Conservation (phyloP, 2,888 invertebrate genomes). For the Blomia tropicalis region DNA sequence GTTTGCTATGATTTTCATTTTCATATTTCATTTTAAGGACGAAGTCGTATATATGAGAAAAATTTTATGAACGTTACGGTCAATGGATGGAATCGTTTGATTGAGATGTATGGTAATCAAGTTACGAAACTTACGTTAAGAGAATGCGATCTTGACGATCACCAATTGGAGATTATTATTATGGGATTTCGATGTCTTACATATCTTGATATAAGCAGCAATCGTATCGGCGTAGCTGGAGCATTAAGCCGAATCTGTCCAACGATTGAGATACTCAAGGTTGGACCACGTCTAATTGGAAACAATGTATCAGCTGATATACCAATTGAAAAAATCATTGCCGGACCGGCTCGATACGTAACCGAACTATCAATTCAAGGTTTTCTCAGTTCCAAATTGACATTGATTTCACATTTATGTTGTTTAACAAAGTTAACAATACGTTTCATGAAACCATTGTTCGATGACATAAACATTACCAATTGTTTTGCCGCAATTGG, state of each 20-base stretch:
- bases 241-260: neutral
- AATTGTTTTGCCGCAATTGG: slow-evolving; percentile 7
- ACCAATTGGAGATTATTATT: slow-evolving; percentile 12
- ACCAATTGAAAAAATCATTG: neutral
- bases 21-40: too few species aligned
- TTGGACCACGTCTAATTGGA: slow-evolving; percentile 17
- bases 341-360: neutral
- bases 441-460: slow-evolving; percentile 12
- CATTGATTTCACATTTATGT: neutral
- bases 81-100: slow-evolving; percentile 15
- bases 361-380: slow-evolving; percentile 16
- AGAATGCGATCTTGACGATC: slow-evolving; percentile 21
- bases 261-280: slow-evolving; percentile 5
- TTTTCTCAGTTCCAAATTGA: slow-evolving; percentile 6
- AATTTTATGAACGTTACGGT: slow-evolving; percentile 13
- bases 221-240: neutral
- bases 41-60: slow-evolving; percentile 15
- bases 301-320: neutral
- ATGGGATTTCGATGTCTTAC: slow-evolving; percentile 5
- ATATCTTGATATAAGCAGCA: slow-evolving; percentile 16
- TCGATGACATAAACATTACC: neutral
- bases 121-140: neutral
- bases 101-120: slow-evolving; percentile 5
- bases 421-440: neutral
- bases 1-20: neutral